Evolutionary conservation across 2,888 invertebrate genomes (phyloP), one percentile per base, ranked within the genome.

Genomic region (Ecliptopera silaceata): DNA sequence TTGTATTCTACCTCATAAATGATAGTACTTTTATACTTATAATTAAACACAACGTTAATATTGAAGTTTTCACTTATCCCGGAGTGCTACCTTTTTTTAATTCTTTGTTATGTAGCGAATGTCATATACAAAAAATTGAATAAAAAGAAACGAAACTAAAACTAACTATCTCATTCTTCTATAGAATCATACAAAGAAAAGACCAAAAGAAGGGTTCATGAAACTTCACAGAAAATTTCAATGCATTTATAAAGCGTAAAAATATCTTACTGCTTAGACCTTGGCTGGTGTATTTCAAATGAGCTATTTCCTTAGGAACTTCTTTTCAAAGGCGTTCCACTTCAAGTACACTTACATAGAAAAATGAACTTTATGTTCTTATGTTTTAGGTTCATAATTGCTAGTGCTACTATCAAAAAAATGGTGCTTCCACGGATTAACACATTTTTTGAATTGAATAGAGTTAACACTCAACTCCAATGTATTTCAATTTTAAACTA

Each of bases 261-360:
- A 75, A 70, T 70, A 71, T 64, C 45, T 59, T 61, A 49, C 39
- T 31, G 51, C 63, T 85, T 82, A 84, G 68, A 68, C 63, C 64
- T 60, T 67, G 74, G 69, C 79, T 83, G 74, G 76, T 84, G 86
- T 84, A 86, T 86, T 80, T 77, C 73, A 84, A 86, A 87, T 86
- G 83, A 84, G 82, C 81, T 77, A 83, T 81, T 84, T 82, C 84
- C 82, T 70, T 69, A 59, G 70, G 65, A 69, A 66, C 65, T 66
- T 73, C 73, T 70, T 79, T 79, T 83, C 79, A 79, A 70, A 77
- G 36, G 26, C 11, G 60, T 54, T 59, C 65, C 56, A 63, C 68
- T 65, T 64, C 59, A 41, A 43, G 38, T 39, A 12, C 20, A 10
- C 29, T 39, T 41, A 17, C 44, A 31, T 13, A 22, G 20, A 8